phyloP scores from a whole-genome alignment of 2,888 invertebrate genomes.

The Caradrina clavipalpis region DNA sequence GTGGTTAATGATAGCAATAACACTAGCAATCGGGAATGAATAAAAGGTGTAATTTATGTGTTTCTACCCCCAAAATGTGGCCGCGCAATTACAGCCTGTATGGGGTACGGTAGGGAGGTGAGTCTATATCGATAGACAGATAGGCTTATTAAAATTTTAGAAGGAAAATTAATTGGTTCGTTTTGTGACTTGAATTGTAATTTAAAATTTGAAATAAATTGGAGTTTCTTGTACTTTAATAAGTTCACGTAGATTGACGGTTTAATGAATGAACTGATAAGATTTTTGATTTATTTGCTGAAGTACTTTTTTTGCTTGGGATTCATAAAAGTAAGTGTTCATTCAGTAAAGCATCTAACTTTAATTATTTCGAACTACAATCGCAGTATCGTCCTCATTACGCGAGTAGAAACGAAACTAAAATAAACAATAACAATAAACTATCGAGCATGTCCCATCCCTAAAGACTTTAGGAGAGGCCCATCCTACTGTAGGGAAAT shows the following conservation, averaged over 20 bases:
- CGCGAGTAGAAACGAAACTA: too few relatives aligned
- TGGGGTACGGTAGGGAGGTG: conserved; percentile 69
- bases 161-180: conserved; percentile 35
- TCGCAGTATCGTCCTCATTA: too few relatives aligned
- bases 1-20: conserved; percentile 85
- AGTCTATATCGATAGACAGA: conserved; percentile 62
- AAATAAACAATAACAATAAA: conserved; percentile 18
- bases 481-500: conserved; percentile 84
- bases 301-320: too few relatives aligned
- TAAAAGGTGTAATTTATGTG: conserved; percentile 89
- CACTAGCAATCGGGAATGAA: conserved; percentile 83
- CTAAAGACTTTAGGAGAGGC: conserved; percentile 73
- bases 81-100: conserved; percentile 82
- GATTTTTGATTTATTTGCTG: too few relatives aligned
- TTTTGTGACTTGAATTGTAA: conserved; percentile 53
- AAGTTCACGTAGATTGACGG: background rate
- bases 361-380: too few relatives aligned
- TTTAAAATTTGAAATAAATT: conserved; percentile 12
- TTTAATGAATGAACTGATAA: background rate
- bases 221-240: background rate
- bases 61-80: conserved; percentile 83
- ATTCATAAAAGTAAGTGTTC: too few relatives aligned
- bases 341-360: too few relatives aligned
- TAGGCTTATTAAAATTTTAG: conserved; percentile 35
- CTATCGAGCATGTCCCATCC: conserved; percentile 62